Conservation (phyloP, 2,888 invertebrate genomes). For the Hirtodrosophila cameraria region DNA sequence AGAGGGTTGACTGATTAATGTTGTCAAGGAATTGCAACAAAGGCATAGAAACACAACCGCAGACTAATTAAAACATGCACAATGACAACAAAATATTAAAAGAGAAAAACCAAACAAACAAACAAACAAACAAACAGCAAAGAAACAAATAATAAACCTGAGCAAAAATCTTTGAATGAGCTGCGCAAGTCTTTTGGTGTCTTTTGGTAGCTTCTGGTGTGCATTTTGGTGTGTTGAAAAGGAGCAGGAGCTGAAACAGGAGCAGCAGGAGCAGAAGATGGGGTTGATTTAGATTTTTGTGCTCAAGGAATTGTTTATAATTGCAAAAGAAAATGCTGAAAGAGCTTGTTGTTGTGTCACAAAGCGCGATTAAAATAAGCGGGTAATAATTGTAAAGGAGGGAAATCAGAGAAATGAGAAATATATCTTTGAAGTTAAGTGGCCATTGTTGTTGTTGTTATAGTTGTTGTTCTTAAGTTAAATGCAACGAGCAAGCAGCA, state of each 20-base stretch:
- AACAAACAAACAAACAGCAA: conserved; percentile 12
- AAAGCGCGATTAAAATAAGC: conserved; percentile 73
- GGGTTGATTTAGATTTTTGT: conserved; percentile 39
- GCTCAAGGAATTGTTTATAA: conserved; percentile 52
- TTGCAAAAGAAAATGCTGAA: conserved; percentile 49
- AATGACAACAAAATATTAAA: conserved; percentile 63
- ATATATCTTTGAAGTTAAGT: conserved; percentile 46
- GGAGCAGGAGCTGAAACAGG: no score
- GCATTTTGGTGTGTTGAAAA: conserved; percentile 17
- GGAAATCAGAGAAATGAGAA: not conserved
- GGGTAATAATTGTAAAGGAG: conserved; percentile 8
- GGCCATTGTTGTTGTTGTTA: conserved; percentile 12
- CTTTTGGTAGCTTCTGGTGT: conserved; percentile 25
- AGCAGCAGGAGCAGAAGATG: not conserved
- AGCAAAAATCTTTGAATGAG: conserved; percentile 28
- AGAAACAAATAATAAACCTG: not conserved
- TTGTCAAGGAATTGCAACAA: conserved; percentile 52
- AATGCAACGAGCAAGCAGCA: not conserved
- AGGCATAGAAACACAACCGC: conserved; percentile 29
- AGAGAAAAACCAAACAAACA: conserved; percentile 16
- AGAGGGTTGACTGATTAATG: conserved; percentile 55
- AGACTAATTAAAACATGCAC: conserved; percentile 78
- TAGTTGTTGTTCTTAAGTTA: not conserved
- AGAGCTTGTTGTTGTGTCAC: conserved; percentile 34
- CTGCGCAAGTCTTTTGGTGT: conserved; percentile 35